A percentile compares a stretch with the other conserved stretches of the same genome.
These are phyloP conservation scores for Myotis myotis DNA, from an alignment of 2,797 vertebrate genomes.

Conservation along the genomic window DNA sequence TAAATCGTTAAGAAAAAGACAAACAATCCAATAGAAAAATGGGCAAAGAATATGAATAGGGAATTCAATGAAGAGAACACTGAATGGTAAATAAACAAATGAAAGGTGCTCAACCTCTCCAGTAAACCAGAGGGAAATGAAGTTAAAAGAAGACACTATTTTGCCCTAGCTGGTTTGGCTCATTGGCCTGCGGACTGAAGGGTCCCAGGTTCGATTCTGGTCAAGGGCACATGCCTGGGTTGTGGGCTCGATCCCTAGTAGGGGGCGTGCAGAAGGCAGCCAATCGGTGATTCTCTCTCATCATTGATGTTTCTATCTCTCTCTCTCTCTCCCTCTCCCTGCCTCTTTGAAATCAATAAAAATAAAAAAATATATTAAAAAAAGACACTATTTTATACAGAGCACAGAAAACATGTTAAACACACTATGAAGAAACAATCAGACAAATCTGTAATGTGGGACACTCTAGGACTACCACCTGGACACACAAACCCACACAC, in stretches of 20 bases:
- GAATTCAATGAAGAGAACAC: constrained; percentile 26
- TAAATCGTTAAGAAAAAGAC: constrained; percentile 31
- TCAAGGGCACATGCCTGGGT: too few relatives aligned
- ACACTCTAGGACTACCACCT: background rate
- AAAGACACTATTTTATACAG: background rate
- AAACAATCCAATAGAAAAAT: constrained; percentile 21
- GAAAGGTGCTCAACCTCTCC: background rate
- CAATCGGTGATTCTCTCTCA: too few relatives aligned
- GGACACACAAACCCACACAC: background rate
- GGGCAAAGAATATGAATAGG: background rate
- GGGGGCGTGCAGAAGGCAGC: too few relatives aligned
- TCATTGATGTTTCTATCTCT: too few relatives aligned
- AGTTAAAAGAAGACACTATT: background rate
- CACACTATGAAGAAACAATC: background rate
- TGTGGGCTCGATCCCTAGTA: too few relatives aligned
- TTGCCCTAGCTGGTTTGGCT: background rate
- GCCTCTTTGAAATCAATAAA: too few relatives aligned
- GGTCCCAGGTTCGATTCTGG: too few relatives aligned
- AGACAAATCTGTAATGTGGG: background rate
- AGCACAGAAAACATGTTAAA: constrained; percentile 23
- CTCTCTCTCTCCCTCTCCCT: too few relatives aligned
- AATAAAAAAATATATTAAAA: too few relatives aligned
- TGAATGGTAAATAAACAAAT: constrained; percentile 19
- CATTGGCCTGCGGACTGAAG: too few relatives aligned
- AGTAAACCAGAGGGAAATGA: background rate